Evolutionary conservation across 2,113 vertebrate genomes (phyloP).

Genomic region (Aramus guarauna): DNA sequence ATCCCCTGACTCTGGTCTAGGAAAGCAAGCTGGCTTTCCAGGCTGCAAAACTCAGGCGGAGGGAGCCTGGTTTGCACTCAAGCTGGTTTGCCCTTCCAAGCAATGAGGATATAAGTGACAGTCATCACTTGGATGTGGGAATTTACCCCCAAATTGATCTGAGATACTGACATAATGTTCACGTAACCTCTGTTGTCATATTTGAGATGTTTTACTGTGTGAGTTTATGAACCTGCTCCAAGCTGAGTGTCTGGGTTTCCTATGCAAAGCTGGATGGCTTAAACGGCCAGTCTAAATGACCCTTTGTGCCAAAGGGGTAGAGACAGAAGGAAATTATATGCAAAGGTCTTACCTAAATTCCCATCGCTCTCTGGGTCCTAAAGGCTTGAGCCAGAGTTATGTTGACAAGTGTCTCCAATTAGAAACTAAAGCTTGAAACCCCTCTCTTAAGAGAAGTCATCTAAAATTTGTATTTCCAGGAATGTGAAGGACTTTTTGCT

Average conservation of each 20-base stretch:
- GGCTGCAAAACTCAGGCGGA: neutral
- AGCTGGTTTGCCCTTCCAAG: neutral
- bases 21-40: neutral
- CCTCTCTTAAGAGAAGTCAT: neutral
- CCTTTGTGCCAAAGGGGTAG: neutral
- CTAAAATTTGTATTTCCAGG: neutral
- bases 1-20: neutral
- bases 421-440: neutral
- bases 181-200: neutral
- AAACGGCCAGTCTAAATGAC: neutral
- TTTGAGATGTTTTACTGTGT: neutral
- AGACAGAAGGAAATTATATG: neutral
- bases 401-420: neutral
- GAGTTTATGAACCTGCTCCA: neutral
- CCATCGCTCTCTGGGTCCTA: too few relatives aligned
- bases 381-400: neutral
- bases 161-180: accelerated
- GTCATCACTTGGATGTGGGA: neutral
- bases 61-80: neutral
- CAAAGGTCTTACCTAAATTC: neutral
- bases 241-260: neutral
- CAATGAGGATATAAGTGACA: neutral
- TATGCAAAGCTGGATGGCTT: neutral
- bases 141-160: neutral
- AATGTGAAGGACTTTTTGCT: neutral